A percentile compares a stretch with the other conserved stretches of the same genome.
These are phyloP conservation scores for Pipistrellus nathusii DNA, from an alignment of 2,797 vertebrate genomes.

Conservation along the genomic window DNA sequence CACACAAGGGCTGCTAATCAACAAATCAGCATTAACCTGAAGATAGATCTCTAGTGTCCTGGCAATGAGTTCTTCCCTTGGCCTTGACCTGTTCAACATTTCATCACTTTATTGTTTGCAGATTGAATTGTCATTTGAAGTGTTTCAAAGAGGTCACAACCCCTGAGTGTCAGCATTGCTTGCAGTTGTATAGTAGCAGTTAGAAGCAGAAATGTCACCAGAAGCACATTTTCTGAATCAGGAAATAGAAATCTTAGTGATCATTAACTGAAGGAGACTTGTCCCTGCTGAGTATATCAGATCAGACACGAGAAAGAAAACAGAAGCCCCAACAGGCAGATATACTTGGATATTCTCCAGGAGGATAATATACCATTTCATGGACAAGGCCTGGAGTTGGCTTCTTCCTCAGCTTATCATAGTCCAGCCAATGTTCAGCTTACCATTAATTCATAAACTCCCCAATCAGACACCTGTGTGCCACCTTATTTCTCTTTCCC, in stretches of 20 bases:
- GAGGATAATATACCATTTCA: neutral
- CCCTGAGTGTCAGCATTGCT: neutral
- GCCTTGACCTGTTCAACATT: constrained; percentile 47
- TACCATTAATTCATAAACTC: neutral
- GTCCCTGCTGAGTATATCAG: neutral
- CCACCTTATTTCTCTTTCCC: neutral
- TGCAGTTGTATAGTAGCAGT: neutral
- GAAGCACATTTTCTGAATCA: constrained; percentile 28
- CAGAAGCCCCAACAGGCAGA: neutral
- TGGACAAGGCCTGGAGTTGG: no score
- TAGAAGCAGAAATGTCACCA: constrained; percentile 35
- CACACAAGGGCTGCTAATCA: neutral
- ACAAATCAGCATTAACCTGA: constrained; percentile 27
- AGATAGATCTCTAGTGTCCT: neutral
- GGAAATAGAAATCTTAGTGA: constrained; percentile 56
- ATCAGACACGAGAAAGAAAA: neutral
- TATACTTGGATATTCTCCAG: neutral
- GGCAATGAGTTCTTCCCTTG: constrained; percentile 57
- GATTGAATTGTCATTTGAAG: constrained; percentile 64
- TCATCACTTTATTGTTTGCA: constrained; percentile 61
- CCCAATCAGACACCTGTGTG: neutral
- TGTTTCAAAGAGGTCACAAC: constrained; percentile 53
- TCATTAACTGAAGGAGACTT: constrained; percentile 46
- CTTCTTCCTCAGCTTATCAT: neutral
- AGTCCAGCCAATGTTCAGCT: no score